phyloP scores from a whole-genome alignment of 2,113 vertebrate species.

The Crotophaga sulcirostris region DNA sequence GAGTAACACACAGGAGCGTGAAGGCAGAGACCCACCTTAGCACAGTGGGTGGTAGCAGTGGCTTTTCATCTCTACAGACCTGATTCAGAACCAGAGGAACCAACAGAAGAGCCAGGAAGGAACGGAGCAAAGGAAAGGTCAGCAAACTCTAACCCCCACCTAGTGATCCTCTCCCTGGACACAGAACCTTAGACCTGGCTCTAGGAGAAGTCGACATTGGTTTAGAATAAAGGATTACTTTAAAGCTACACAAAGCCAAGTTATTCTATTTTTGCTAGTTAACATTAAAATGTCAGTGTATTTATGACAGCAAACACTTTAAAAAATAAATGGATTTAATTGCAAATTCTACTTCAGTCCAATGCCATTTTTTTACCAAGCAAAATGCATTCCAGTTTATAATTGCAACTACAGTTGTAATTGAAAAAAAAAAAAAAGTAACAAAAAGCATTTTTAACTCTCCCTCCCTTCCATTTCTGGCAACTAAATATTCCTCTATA shows the following conservation, averaged over 20 bases:
- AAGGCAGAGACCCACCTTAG: rapidly evolving
- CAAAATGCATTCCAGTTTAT: neutral
- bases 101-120: constrained; percentile 21
- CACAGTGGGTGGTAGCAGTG: rapidly evolving
- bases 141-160: constrained; percentile 62
- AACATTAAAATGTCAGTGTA: neutral
- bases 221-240: neutral
- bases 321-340: constrained; percentile 70
- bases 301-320: constrained; percentile 43
- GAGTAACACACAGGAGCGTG: neutral
- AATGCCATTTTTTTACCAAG: constrained; percentile 27
- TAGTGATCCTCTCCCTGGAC: neutral
- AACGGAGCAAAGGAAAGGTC: constrained; percentile 63
- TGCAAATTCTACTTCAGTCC: constrained; percentile 21
- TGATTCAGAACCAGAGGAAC: constrained; percentile 53
- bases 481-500: neutral
- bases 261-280: neutral
- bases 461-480: neutral
- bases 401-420: neutral
- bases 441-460: neutral
- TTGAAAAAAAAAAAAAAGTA: neutral
- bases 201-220: neutral
- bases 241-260: neutral
- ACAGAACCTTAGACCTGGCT: neutral
- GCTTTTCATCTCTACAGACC: constrained; percentile 47